These are phyloP conservation scores for Synanthedon tipuliformis DNA, from an alignment of 2,888 invertebrate species.

Conservation along the genomic window DNA sequence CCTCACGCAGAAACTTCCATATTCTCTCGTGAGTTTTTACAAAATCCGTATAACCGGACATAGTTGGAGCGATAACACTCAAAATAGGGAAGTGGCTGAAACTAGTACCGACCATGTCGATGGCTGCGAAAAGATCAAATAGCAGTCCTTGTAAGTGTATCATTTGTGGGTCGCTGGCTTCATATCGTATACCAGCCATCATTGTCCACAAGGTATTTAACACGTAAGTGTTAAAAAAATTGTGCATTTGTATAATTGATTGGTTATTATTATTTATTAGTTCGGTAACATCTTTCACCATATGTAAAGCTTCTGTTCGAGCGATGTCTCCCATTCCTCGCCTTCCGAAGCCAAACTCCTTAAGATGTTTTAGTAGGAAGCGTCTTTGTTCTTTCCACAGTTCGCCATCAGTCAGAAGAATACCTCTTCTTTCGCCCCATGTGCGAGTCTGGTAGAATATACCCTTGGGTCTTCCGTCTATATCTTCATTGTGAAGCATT, in stretches of 20 bases:
- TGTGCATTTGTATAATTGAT: constrained; percentile 75
- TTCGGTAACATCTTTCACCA: constrained; percentile 67
- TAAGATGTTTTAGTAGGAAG: constrained; percentile 80
- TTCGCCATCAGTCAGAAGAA: constrained; percentile 79
- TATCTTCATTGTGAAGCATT: constrained; percentile 80
- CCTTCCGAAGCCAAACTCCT: constrained; percentile 86
- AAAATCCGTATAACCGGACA: constrained; percentile 82
- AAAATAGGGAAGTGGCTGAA: constrained; percentile 85
- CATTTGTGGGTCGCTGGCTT: constrained; percentile 77
- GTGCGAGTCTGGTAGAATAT: constrained; percentile 82
- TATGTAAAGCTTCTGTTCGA: constrained; percentile 75
- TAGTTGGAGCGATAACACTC: constrained; percentile 76
- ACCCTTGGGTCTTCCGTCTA: constrained; percentile 83
- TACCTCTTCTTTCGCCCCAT: constrained; percentile 79
- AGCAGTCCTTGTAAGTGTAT: constrained; percentile 75
- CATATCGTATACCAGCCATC: constrained; percentile 83
- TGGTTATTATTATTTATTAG: constrained; percentile 33
- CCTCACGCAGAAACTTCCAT: constrained; percentile 79
- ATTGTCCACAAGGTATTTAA: constrained; percentile 86
- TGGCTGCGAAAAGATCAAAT: constrained; percentile 76
- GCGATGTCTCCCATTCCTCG: constrained; percentile 80
- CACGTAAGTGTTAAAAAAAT: constrained; percentile 80
- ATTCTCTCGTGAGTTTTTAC: constrained; percentile 77
- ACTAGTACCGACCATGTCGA: constrained; percentile 84
- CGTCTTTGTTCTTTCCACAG: constrained; percentile 81